These are phyloP conservation scores for Acanthosoma haemorrhoidale DNA, from an alignment of 2,888 invertebrate species.

Conservation along the genomic window DNA sequence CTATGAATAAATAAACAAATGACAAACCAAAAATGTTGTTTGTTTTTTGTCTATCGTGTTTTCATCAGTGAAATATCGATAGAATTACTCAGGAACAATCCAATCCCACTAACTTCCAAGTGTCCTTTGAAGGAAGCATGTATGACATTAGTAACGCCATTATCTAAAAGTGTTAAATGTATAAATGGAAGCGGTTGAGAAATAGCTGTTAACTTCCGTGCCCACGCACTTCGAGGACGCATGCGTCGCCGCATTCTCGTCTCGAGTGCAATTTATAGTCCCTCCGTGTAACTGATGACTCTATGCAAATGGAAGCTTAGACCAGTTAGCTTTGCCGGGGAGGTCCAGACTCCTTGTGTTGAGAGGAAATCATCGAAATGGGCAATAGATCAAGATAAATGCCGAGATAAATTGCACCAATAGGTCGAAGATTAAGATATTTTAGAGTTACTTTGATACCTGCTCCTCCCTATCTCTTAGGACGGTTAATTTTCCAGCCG, in stretches of 20 bases:
- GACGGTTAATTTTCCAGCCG: neutral
- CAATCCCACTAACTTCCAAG: no score
- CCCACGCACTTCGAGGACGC: no score
- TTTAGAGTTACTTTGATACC: neutral
- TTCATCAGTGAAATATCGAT: no score
- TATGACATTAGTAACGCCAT: no score
- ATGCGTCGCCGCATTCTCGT: conserved; percentile 2
- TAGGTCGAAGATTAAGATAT: neutral
- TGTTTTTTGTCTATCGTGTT: no score
- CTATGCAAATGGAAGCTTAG: neutral
- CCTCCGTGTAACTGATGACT: neutral
- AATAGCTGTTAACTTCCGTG: neutral
- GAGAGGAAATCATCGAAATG: neutral
- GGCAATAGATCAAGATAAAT: neutral
- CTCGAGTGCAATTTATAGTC: neutral
- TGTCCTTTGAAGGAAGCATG: no score
- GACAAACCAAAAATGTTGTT: no score
- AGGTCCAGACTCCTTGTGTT: neutral
- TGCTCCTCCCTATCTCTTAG: neutral
- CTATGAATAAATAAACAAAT: no score
- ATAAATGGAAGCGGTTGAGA: neutral
- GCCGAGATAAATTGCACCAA: neutral
- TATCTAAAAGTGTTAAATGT: no score
- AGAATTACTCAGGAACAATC: no score
- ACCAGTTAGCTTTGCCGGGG: neutral